A percentile compares a stretch with the other conserved stretches of the same genome.
phyloP scores from a whole-genome alignment of 2,797 vertebrate species.

The Epinephelus coioides region DNA sequence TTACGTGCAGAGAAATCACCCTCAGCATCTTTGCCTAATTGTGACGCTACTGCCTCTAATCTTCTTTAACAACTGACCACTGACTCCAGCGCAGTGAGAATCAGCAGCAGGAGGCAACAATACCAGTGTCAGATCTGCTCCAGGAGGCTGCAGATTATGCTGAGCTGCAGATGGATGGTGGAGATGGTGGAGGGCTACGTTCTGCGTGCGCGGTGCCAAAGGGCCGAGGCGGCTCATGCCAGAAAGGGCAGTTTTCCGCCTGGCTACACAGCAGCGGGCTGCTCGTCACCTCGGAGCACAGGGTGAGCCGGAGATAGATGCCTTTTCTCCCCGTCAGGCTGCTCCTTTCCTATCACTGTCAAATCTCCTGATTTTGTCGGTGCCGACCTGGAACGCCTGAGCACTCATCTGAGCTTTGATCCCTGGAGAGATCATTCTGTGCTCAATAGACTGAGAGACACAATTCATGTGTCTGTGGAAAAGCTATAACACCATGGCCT shows the following conservation, averaged over 20 bases:
- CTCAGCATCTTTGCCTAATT: constrained; percentile 33
- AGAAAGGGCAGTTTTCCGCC: constrained; percentile 75
- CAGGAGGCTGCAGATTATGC: constrained; percentile 65
- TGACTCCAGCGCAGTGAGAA: constrained; percentile 40
- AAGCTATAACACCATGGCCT: background rate
- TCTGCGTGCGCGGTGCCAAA: constrained; percentile 46
- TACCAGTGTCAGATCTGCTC: constrained; percentile 44
- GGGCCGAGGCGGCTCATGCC: constrained; percentile 49
- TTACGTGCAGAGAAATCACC: constrained; percentile 46
- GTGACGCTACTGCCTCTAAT: constrained; percentile 43
- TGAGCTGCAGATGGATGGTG: constrained; percentile 66
- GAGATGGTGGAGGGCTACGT: constrained; percentile 41
- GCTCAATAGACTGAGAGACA: constrained; percentile 13
- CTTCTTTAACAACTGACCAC: constrained; percentile 34
- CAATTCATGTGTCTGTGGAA: constrained; percentile 1
- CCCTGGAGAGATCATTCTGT: constrained; percentile 31
- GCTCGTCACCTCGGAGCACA: constrained; percentile 55
- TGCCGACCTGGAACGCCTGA: constrained; percentile 21
- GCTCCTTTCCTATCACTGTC: constrained; percentile 45
- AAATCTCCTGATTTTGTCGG: constrained; percentile 34
- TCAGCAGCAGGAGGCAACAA: constrained; percentile 43
- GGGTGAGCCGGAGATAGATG: constrained; percentile 32
- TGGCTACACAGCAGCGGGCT: constrained; percentile 63
- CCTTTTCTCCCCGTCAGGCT: constrained; percentile 37
- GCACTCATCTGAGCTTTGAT: constrained; percentile 61